Conservation (phyloP, 2,113 vertebrate genomes). For the Butorides virescens region DNA sequence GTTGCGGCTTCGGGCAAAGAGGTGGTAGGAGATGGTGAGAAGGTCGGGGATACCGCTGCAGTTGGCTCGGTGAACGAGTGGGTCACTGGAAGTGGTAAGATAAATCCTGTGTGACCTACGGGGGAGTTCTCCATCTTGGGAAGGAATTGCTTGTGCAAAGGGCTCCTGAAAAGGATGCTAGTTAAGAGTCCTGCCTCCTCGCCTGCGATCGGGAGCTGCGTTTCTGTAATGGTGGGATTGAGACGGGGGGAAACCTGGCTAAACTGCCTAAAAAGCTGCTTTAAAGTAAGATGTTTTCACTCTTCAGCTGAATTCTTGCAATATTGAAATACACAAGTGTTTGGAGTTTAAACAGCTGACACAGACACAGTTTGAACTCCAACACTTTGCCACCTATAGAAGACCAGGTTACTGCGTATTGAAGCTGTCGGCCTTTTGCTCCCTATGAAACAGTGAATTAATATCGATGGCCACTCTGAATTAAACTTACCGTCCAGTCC, state of each 20-base stretch:
- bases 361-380: not conserved
- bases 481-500: not conserved
- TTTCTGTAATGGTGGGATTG: not conserved
- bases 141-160: not conserved
- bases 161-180: not conserved
- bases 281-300: not conserved
- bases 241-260: not conserved
- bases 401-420: not conserved
- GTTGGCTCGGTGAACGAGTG: not conserved
- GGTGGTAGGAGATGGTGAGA: not conserved
- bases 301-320: not conserved
- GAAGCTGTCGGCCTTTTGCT: not conserved
- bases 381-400: accelerated
- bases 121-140: not conserved
- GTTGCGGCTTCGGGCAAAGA: not conserved
- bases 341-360: not conserved
- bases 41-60: not conserved
- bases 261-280: not conserved
- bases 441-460: not conserved
- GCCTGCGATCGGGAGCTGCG: not conserved
- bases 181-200: not conserved
- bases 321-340: not conserved
- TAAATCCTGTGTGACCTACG: not conserved
- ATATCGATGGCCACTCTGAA: not conserved
- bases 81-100: not conserved